Evolutionary conservation across 2,797 vertebrate genomes (phyloP), one percentile per base, ranked within the genome.

Genomic region (Tarsius wallacei): DNA sequence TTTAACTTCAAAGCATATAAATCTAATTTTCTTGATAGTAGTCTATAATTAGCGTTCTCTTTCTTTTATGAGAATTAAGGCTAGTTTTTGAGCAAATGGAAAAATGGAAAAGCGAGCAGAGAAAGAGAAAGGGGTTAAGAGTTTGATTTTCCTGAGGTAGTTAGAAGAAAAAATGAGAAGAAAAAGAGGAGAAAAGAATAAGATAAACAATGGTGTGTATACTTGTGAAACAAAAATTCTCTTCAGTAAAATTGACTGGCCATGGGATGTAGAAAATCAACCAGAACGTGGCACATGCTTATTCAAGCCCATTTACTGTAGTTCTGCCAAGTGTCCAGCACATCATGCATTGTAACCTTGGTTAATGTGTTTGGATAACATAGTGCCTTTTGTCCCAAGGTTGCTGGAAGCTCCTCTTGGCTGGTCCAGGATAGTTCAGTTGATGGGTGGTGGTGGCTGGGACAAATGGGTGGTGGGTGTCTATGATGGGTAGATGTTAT

Each of bases 11-110:
- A 70, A 91, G 47, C 70, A 89, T 15, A 83, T 53, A 66, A 53
- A 76, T 78, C 87, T 91, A 91, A 87, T 80, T 68, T 87, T 94
- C 63, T 86, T 87, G 49, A 77, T 22, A 91, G n/a, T 91, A n/a
- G 59, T 57, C 8, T 59, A 74, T 87, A 78, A 95, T 93, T 64
- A 81, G 10, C 53, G 59, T 88, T 91, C 49, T 77, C 15, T 97
- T 74, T 68, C 36, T 87, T 95, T 87, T 66, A 66, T 84, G 31
- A 94, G 64, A 96, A 76, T 97, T 78, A 92, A 80, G 19, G 12
- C 47, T 86, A 22, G 21, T 28, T 91, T 70, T 95, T 82, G 47
- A 94, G 42, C 68, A 86, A 96, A 70, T 74, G 26, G 47, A 68
- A 95, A 93, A 87, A 61, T 57, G n/a, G 28, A 21, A 22, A 87